Base-by-base conservation (phyloP, 2,888 invertebrate genomes). In the Germaria angustata region DNA sequence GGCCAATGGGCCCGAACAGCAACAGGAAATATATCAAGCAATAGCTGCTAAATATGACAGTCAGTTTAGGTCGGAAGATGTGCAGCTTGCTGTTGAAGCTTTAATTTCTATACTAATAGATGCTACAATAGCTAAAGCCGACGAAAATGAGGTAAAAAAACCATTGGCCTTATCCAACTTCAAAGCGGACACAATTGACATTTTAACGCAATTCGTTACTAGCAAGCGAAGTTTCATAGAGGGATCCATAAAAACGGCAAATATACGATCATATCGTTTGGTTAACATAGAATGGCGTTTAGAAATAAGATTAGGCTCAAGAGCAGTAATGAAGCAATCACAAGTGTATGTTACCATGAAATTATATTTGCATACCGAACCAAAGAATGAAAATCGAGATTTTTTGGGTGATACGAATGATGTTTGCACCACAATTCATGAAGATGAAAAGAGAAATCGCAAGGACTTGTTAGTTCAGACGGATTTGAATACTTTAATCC, bases 31-130 rank as follows among this genome's bases (percentile, higher is more conserved):
- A 36, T 94, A 94, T 85, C 90, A 89, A 5, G 15, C 85, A n/a
- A 73, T 90, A 78, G 86, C 87, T 39, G 87, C 93, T 85, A 94
- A 93, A 87, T 89, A 94, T 36, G 89, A 92, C 3, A 34, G 61
- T 6, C 53, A 61, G 5, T 68, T 82, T 36, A 9, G 57, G 7
- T 1, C 36, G 0, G 44, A 66, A 9, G 59, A 79, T 2, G 92
- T 94, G 13, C 93, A 93, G 85, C 81, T 85, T 0, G 92, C 95
- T 49, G 93, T 96, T 13, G 94, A 95, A 91, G 95, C 95, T 20
- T 90, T 96, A 68, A 93, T 95, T n/a, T 94, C 95, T 89, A 92
- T 96, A 61, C 91, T 96, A 61, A 91, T 95, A 17, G 94, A 96
- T 90, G 93, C 94, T 84, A 94, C 94, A 85, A 95, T 94, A 90